Base-by-base conservation (phyloP, 2,113 vertebrate genomes). In the Cyprinodon variegatus region DNA sequence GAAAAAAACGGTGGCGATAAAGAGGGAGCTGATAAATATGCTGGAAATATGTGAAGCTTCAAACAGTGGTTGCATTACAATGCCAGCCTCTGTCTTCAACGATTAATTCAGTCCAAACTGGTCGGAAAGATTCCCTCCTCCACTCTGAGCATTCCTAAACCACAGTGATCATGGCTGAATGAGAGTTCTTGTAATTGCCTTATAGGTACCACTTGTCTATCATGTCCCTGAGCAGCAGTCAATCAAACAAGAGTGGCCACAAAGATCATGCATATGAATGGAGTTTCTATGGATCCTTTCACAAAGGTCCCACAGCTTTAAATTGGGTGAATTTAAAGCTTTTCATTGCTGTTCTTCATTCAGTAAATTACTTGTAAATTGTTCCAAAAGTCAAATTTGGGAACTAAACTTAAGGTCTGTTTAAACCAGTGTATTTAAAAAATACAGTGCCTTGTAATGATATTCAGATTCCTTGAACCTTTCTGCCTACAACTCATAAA, bases 191-290 rank as follows among this genome's bases (percentile, higher is more conserved):
- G 93, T 94, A 95, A 94, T 93, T 93, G 90, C 91, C 92, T 93
- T 87, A 94, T 94, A 93, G 94, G 94, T 93, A 91, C 92, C 91
- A 91, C 90, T 94, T 92, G 91, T 94, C 93, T 76, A 85, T 94
- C 93, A 93, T 81, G 66, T 75, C 65, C 77, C 69, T 87, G 64
- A 62, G 83, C 74, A 79, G 89, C 68, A 73, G 91, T 94, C 94
- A 93, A 89, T 94, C 93, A 94, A 89, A 83, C 68, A 77, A 39
- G 73, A 91, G 84, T 70, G 77, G 86, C 83, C 91, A 91, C 86
- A 89, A 88, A 84, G 80, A 89, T 68, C 68, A 7, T 37, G 53
- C 74, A 84, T 82, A 62, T 80, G 36, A 85, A 88, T 53, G 0
- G 72, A 63, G 86, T 78, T 88, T 65, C 85, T 82, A 86, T 81